Conservation (phyloP, 1,140 invertebrate species). For the Lasioglossum baleicum region DNA sequence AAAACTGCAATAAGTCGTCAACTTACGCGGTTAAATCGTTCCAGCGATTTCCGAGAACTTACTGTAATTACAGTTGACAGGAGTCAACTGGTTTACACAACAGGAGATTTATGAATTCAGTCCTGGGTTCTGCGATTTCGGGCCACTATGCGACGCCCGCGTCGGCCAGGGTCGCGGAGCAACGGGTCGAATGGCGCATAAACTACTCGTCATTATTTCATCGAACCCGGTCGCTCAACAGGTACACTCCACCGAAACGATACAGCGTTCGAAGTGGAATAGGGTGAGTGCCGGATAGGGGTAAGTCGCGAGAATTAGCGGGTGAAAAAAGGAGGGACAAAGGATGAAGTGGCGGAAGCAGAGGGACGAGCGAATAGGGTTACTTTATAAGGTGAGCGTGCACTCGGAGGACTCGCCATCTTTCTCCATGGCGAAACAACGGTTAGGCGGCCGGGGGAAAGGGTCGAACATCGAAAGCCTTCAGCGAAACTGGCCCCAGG, state of each 20-base stretch:
- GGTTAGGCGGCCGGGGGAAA: not conserved
- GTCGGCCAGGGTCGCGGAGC: too few relatives aligned
- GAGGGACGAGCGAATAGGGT: not conserved
- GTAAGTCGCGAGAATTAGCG: not conserved
- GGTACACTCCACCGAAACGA: slow-evolving; percentile 41
- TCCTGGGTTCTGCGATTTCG: too few relatives aligned
- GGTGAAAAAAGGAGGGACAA: not conserved
- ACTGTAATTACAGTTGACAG: too few relatives aligned
- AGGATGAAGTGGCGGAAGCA: not conserved
- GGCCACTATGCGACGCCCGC: too few relatives aligned
- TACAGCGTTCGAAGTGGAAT: not conserved
- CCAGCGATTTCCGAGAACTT: too few relatives aligned
- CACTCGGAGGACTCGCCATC: not conserved
- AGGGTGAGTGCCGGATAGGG: not conserved
- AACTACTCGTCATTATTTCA: slow-evolving; percentile 57
- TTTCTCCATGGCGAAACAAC: slow-evolving; percentile 25
- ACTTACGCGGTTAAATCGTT: too few relatives aligned
- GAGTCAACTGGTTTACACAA: too few relatives aligned
- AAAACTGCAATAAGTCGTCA: too few relatives aligned
- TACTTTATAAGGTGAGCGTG: too few relatives aligned
- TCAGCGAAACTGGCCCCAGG: slow-evolving; percentile 55
- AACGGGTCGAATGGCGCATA: slow-evolving; percentile 19
- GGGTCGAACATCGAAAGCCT: slow-evolving; percentile 39
- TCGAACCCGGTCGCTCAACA: slow-evolving; percentile 59
- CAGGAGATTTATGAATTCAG: too few relatives aligned